Evolutionary conservation across 2,888 invertebrate genomes (phyloP).

Genomic region (Paralinhomoeus sp.): DNA sequence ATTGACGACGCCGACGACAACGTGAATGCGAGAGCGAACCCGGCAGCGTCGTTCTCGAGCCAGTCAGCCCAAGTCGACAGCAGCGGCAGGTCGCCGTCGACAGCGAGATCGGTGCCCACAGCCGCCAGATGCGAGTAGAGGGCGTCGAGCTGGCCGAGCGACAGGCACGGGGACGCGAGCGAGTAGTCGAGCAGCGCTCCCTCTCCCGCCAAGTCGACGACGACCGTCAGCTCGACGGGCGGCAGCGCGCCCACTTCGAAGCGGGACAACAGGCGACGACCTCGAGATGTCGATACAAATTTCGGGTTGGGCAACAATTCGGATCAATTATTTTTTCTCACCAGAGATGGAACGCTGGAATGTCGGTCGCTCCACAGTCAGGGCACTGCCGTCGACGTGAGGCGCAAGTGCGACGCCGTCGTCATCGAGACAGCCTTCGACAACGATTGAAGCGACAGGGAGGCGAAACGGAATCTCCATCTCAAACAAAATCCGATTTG

Average conservation of each 20-base stretch:
- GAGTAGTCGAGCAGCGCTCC: neutral
- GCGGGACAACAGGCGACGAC: neutral
- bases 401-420: no score
- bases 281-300: neutral
- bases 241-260: neutral
- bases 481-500: no score
- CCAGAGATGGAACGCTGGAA: no score
- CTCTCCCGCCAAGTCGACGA: no score
- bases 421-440: no score
- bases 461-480: no score
- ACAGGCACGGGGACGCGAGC: neutral
- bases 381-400: no score
- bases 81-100: neutral
- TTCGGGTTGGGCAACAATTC: no score
- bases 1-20: no score
- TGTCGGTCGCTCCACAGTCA: no score
- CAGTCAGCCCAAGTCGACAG: neutral
- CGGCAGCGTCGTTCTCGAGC: neutral
- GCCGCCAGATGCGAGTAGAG: neutral
- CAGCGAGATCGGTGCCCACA: neutral
- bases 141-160: neutral
- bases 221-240: neutral
- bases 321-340: no score
- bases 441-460: no score
- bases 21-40: neutral